A percentile compares a stretch with the other conserved stretches of the same genome.
These are phyloP conservation scores for Panagrolaimus sp. DNA, from an alignment of 1,140 invertebrate genomes.

Conservation along the genomic window DNA sequence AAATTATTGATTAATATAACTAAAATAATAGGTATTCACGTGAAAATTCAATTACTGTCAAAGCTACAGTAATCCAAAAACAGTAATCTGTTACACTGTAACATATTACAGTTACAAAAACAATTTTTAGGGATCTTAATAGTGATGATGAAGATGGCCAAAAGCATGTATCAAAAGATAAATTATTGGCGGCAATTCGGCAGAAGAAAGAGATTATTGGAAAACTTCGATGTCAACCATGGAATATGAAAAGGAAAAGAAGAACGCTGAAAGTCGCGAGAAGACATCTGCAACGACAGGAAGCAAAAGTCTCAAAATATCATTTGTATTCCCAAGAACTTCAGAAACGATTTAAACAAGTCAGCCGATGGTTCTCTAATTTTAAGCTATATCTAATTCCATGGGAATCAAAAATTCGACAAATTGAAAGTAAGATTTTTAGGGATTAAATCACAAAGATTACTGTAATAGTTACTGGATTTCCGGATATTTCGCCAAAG, in stretches of 20 bases:
- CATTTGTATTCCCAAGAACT: constrained; percentile 29
- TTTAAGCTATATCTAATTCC: constrained; percentile 78
- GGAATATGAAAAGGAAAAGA: constrained; percentile 77
- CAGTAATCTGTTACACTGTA: too few relatives aligned
- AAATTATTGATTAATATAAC: too few relatives aligned
- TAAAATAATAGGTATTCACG: too few relatives aligned
- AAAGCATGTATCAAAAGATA: constrained; percentile 65
- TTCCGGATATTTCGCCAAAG: too few relatives aligned
- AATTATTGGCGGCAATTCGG: constrained; percentile 81
- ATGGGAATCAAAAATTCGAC: constrained; percentile 87
- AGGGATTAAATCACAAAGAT: too few relatives aligned
- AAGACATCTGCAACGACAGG: constrained; percentile 39
- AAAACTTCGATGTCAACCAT: constrained; percentile 78
- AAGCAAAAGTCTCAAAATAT: constrained; percentile 39
- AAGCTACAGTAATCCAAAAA: too few relatives aligned
- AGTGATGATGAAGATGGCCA: constrained; percentile 43
- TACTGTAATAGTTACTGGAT: too few relatives aligned
- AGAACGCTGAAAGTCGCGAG: constrained; percentile 64
- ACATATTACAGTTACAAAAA: too few relatives aligned
- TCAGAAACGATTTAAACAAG: constrained; percentile 63
- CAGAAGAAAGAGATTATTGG: constrained; percentile 84
- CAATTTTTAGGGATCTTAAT: constrained; percentile 31
- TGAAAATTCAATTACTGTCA: too few relatives aligned
- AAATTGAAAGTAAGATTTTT: constrained; percentile 74
- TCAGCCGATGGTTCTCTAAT: constrained; percentile 78